Base-by-base conservation (phyloP, 2,113 vertebrate genomes). In the Menura novaehollandiae region DNA sequence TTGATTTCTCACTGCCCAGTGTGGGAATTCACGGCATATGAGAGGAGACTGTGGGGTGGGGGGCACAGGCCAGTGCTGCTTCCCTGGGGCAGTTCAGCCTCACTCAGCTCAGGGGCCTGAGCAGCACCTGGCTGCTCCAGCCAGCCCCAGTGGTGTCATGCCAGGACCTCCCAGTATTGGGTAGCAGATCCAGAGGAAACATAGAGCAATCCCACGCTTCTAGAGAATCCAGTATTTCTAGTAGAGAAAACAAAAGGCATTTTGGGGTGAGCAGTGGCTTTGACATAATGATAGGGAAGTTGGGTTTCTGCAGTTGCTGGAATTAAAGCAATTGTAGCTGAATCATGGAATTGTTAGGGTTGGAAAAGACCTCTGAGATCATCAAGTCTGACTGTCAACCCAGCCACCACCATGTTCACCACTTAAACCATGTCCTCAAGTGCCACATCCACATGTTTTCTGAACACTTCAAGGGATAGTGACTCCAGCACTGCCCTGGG, bases 101-200 rank as follows among this genome's bases (percentile, higher is more conserved):
- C 26, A 5, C 16, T 5, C 68, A 72, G 32, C 52, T n/a, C 53
- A 22, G n/a, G 32, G 55, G 16, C 11, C 66, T 64, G 60, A 69
- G 62, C 37, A 68, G 52, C 56, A 17, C 13, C 22, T 12, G 17
- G 47, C 77, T 67, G n/a, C 49, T 55, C 32, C n/a, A 26, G 44
- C 51, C 66, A 7, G 41, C 64, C 21, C 35, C 10, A 8, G 69
- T 26, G 44, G 59, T 23, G 17, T 51, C 4, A 1, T n/a, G 33
- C 27, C 44, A 51, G 27, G 37, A 41, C 55, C 32, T 62, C 41
- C 32, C 5, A 1, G 21, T 18, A 6, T 2, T 0, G 0, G 66
- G 32, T 43, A 75, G 43, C 14, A 47, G 24, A 13, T 53, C 27
- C 47, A 79, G 41, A 62, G 62, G 56, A 53, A 7, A 12, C 18